Evolutionary conservation across 2,888 invertebrate species (phyloP).

Genomic region (Drosophila bunnanda): DNA sequence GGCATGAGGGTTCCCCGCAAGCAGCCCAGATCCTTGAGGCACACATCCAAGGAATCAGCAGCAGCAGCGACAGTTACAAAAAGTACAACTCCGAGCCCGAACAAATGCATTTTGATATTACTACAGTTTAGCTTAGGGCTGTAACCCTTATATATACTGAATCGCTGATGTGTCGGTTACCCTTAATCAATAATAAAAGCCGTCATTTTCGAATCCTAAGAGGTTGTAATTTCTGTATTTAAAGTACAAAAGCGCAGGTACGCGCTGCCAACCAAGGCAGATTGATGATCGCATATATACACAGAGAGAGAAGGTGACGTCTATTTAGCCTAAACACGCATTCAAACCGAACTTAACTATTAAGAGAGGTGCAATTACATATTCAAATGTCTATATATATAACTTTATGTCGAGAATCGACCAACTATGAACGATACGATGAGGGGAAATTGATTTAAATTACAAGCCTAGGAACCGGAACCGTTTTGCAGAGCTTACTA

Average conservation of each 20-base stretch:
- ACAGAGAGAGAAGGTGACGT: conserved; percentile 17
- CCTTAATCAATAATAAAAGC: conserved; percentile 8
- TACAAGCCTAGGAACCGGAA: conserved; percentile 43
- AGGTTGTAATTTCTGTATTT: conserved; percentile 26
- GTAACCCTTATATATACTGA: background rate
- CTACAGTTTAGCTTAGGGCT: too few relatives aligned
- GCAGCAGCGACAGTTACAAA: conserved; percentile 2
- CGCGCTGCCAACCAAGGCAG: conserved; percentile 36
- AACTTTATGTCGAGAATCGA: conserved; percentile 10
- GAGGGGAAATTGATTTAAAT: conserved; percentile 34
- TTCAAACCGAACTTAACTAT: conserved; percentile 52
- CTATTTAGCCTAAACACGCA: conserved; percentile 68
- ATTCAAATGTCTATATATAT: conserved; percentile 12
- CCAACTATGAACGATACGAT: conserved; percentile 43
- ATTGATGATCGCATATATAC: conserved; percentile 21
- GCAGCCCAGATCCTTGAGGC: conserved; percentile 71
- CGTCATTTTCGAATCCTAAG: conserved; percentile 25
- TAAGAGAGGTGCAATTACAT: conserved; percentile 51
- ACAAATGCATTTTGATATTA: background rate
- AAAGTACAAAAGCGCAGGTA: conserved; percentile 34
- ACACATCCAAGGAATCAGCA: conserved; percentile 61
- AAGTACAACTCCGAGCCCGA: background rate
- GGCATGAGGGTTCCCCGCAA: conserved; percentile 72
- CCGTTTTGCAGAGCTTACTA: conserved; percentile 18
- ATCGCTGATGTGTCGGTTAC: background rate